Evolutionary conservation across 2,888 invertebrate species (phyloP).

Genomic region (Epirrita christyi): DNA sequence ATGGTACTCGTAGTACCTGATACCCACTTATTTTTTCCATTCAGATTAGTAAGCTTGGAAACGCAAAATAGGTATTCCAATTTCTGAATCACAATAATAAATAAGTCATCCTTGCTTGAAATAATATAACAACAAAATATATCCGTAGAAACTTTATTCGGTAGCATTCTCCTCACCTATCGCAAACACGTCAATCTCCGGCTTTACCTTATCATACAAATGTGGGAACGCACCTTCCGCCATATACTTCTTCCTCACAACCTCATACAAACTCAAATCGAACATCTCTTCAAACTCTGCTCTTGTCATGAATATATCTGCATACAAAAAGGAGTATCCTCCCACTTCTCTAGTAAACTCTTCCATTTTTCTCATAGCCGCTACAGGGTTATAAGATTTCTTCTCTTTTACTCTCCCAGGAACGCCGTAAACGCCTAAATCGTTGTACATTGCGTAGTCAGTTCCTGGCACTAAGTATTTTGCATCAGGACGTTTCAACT

Average conservation of each 20-base stretch:
- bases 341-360: constrained; percentile 88
- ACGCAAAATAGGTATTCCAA: too few relatives aligned
- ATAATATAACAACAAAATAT: too few relatives aligned
- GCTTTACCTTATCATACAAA: constrained; percentile 87
- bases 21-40: too few relatives aligned
- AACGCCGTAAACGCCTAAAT: constrained; percentile 88
- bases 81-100: too few relatives aligned
- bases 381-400: constrained; percentile 86
- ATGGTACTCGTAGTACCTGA: too few relatives aligned
- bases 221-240: constrained; percentile 87
- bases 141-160: constrained; percentile 19
- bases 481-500: constrained; percentile 80
- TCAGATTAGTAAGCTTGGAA: too few relatives aligned
- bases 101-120: too few relatives aligned
- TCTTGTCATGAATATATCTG: constrained; percentile 88
- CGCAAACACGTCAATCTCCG: constrained; percentile 87
- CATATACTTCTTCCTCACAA: constrained; percentile 83
- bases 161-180: constrained; percentile 74
- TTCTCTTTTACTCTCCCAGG: constrained; percentile 86
- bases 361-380: constrained; percentile 88
- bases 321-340: constrained; percentile 88
- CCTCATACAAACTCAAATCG: constrained; percentile 86
- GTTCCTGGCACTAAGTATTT: constrained; percentile 87
- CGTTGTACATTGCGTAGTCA: constrained; percentile 89
- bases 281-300: constrained; percentile 88